Evolutionary conservation across 37 sponge, comb jelly and placozoan genomes (phyloP).

Genomic region (Diacarnus erythraeanus): DNA sequence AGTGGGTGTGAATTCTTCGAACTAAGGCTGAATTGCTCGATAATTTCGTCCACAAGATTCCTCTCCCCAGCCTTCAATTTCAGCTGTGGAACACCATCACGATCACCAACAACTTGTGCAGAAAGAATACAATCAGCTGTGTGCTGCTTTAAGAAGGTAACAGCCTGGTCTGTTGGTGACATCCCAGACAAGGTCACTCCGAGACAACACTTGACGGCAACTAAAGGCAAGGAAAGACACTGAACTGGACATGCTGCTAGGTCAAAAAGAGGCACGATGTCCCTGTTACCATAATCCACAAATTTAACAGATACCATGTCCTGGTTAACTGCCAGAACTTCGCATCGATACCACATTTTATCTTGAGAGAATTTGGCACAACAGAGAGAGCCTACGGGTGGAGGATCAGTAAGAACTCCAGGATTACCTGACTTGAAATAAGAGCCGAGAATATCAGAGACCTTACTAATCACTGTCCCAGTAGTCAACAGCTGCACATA

Average conservation of each 20-base stretch:
- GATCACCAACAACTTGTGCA: not conserved
- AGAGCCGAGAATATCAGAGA: not conserved
- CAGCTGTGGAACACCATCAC: not conserved
- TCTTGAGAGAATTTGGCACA: slow-evolving; percentile 66
- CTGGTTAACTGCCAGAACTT: slow-evolving; percentile 1
- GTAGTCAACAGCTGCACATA: too few species aligned
- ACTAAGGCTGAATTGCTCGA: not conserved
- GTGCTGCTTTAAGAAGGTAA: not conserved
- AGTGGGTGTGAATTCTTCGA: not conserved
- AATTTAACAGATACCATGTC: slow-evolving; percentile 20
- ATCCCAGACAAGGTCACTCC: not conserved
- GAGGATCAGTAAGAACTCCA: not conserved
- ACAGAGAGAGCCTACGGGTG: not conserved
- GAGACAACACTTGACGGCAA: slow-evolving; percentile 28
- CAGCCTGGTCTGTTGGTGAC: not conserved
- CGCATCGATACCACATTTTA: slow-evolving; percentile 42
- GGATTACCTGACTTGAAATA: not conserved
- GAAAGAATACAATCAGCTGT: not conserved
- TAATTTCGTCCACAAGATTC: not conserved
- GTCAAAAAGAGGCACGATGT: slow-evolving; percentile 10
- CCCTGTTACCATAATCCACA: slow-evolving; percentile 65
- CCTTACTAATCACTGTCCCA: too few species aligned
- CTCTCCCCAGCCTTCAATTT: not conserved
- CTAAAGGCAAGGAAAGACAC: slow-evolving; percentile 9
- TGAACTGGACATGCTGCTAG: slow-evolving; percentile 20